These are phyloP conservation scores for Heliconius aoede DNA, from an alignment of 2,888 invertebrate species.

Conservation along the genomic window DNA sequence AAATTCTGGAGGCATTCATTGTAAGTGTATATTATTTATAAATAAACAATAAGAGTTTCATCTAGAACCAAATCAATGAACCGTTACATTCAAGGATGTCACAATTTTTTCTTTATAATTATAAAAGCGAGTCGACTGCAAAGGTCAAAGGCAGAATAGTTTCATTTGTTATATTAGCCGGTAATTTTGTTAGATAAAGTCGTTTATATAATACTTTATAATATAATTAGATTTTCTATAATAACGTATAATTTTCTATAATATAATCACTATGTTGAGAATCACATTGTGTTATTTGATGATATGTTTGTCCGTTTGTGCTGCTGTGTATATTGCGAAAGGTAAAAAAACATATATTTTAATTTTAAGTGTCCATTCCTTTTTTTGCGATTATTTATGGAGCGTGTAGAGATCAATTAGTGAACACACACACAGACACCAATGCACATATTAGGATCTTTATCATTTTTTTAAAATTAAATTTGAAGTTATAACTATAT, in stretches of 20 bases:
- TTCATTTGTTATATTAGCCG: conserved; percentile 32
- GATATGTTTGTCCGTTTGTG: conserved; percentile 55
- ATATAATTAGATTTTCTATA: conserved; percentile 7
- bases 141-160: conserved; percentile 58
- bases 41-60: background rate
- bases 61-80: conserved; percentile 48
- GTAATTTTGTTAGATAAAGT: conserved; percentile 38
- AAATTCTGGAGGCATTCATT: too few relatives aligned
- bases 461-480: background rate
- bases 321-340: conserved; percentile 64
- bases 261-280: conserved; percentile 36
- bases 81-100: conserved; percentile 72
- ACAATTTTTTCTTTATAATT: conserved; percentile 64
- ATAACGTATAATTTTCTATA: background rate
- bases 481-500: background rate
- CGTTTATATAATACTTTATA: conserved; percentile 23
- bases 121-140: conserved; percentile 57
- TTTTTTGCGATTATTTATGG: too few relatives aligned
- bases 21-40: background rate
- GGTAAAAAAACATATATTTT: conserved; percentile 56
- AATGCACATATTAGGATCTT: too few relatives aligned
- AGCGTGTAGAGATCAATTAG: too few relatives aligned
- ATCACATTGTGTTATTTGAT: conserved; percentile 46
- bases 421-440: too few relatives aligned
- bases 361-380: too few relatives aligned